phyloP scores from a whole-genome alignment of 2,797 vertebrate species.

The Rhinatrema bivittatum region DNA sequence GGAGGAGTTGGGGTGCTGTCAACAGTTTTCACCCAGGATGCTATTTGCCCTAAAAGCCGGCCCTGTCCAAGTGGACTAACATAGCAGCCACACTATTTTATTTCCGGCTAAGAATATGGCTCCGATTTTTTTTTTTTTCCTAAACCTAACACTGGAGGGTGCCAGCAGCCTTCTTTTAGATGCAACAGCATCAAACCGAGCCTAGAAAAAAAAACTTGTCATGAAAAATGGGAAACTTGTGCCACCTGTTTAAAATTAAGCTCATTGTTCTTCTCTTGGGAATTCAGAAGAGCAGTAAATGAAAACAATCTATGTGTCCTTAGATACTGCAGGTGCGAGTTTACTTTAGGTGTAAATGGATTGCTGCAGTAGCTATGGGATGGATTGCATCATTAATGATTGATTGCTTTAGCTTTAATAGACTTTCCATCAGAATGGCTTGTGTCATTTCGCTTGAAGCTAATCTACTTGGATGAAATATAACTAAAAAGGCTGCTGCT shows the following conservation, averaged over 20 bases:
- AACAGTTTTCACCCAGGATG: too few species aligned
- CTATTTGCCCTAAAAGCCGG: too few species aligned
- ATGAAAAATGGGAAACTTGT: neutral
- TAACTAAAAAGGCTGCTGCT: too few species aligned
- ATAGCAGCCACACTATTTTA: too few species aligned
- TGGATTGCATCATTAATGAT: neutral
- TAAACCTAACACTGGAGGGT: slow-evolving; percentile 25
- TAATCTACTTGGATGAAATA: too few species aligned
- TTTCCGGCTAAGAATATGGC: too few species aligned
- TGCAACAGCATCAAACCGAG: too few species aligned
- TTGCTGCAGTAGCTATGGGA: neutral
- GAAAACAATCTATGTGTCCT: neutral
- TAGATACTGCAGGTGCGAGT: neutral
- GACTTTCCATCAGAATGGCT: neutral
- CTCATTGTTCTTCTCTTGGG: neutral
- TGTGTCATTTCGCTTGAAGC: too few species aligned
- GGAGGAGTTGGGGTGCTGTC: too few species aligned
- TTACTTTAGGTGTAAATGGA: neutral
- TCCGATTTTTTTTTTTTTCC: too few species aligned
- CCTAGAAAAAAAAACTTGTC: too few species aligned
- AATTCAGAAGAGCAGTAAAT: neutral
- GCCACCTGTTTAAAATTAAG: neutral
- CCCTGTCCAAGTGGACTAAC: too few species aligned
- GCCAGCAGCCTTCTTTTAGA: slow-evolving; percentile 2
- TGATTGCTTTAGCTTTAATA: neutral